A percentile compares a stretch with the other conserved stretches of the same genome.
Evolutionary conservation across 2,888 invertebrate genomes (phyloP).

Genomic region (Melanchra persicariae): DNA sequence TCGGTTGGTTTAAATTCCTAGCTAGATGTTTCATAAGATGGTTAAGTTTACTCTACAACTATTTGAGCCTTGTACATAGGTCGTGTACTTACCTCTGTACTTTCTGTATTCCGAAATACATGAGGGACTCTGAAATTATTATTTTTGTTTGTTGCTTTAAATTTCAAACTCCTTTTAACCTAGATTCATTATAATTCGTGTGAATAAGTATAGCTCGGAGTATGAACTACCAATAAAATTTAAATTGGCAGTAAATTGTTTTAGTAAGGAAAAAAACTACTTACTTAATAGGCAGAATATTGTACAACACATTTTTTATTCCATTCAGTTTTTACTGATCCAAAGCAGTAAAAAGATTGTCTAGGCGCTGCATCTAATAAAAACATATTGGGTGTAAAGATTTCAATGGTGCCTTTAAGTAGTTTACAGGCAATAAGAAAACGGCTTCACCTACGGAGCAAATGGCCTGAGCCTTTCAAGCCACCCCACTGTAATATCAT

Average conservation of each 20-base stretch:
- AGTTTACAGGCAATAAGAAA: constrained; percentile 50
- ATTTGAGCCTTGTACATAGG: neutral
- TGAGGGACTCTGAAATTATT: no score
- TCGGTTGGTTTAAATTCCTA: constrained; percentile 20
- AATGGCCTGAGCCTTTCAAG: constrained; percentile 33
- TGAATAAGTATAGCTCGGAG: no score
- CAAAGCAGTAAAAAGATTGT: constrained; percentile 17
- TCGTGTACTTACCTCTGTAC: neutral
- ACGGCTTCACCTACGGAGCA: constrained; percentile 22
- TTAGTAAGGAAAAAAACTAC: neutral
- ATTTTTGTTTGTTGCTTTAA: neutral
- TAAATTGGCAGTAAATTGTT: neutral
- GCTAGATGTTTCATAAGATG: constrained; percentile 23
- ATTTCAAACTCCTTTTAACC: no score
- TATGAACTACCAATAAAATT: no score
- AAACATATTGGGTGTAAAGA: constrained; percentile 52
- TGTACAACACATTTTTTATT: constrained; percentile 27
- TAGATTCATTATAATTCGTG: no score
- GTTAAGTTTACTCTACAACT: constrained; percentile 16
- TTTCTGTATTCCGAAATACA: neutral
- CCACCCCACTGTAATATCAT: constrained; percentile 47
- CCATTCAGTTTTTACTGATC: constrained; percentile 5
- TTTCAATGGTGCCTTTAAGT: constrained; percentile 50
- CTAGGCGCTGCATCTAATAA: constrained; percentile 45
- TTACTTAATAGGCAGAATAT: no score